phyloP scores from a whole-genome alignment of 2,797 vertebrate genomes.

The Chelmon rostratus region DNA sequence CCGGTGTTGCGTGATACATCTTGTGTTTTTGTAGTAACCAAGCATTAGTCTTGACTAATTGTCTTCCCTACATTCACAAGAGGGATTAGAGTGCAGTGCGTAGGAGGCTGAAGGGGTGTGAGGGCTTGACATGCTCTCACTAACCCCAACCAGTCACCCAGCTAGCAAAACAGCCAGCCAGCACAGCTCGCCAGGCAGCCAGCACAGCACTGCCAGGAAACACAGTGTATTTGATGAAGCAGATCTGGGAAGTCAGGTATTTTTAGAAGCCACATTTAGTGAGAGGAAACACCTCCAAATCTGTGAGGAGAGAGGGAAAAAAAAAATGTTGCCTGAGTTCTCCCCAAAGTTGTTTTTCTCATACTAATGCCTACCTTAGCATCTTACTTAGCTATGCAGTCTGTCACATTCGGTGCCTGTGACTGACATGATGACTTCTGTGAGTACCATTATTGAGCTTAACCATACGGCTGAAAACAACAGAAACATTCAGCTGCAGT shows the following conservation, averaged over 20 bases:
- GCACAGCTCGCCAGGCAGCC: slow-evolving; percentile 47
- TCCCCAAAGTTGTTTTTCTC: slow-evolving; percentile 43
- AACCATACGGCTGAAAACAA: slow-evolving; percentile 14
- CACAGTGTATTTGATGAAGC: slow-evolving; percentile 80
- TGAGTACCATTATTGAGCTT: slow-evolving; percentile 25
- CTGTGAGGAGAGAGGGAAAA: slow-evolving; percentile 33
- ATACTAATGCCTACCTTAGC: slow-evolving; percentile 31
- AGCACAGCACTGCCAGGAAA: slow-evolving; percentile 78
- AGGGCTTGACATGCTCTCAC: slow-evolving; percentile 47
- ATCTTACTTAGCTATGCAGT: slow-evolving; percentile 13
- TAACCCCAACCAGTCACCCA: slow-evolving; percentile 58
- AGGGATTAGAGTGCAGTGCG: slow-evolving; percentile 24
- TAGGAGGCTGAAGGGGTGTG: slow-evolving; percentile 30
- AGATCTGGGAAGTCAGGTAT: slow-evolving; percentile 81
- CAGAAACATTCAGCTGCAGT: slow-evolving; percentile 1
- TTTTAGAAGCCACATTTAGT: slow-evolving; percentile 79
- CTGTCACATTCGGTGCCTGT: slow-evolving; percentile 7
- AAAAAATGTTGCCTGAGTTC: slow-evolving; percentile 39
- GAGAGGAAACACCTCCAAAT: slow-evolving; percentile 76
- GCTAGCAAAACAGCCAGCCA: slow-evolving; percentile 63
- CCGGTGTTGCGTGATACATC: slow-evolving; percentile 24
- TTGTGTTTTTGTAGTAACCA: slow-evolving; percentile 7
- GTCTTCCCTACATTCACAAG: slow-evolving; percentile 28
- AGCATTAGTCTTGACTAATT: slow-evolving; percentile 13
- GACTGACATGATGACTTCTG: slow-evolving; percentile 15